Percentiles rank a stretch among this genome's conserved stretches.
phyloP scores from a whole-genome alignment of 2,113 vertebrate genomes.

The Ctenodactylus gundi region DNA sequence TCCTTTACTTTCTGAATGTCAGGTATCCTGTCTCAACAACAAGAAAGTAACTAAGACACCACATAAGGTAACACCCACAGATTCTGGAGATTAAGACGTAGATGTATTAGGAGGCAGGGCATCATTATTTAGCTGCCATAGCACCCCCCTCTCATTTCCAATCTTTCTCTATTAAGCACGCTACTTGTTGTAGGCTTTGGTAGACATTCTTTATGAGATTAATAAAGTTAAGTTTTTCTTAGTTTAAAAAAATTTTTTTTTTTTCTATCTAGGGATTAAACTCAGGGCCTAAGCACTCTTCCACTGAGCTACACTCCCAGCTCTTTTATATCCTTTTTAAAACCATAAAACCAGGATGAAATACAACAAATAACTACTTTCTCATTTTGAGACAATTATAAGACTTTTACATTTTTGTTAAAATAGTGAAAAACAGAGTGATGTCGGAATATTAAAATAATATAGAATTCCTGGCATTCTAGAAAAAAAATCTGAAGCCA shows the following conservation, averaged over 20 bases:
- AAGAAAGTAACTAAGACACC: too few species aligned
- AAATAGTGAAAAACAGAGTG: not conserved
- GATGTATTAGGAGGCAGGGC: not conserved
- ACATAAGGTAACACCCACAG: not conserved
- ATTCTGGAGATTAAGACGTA: not conserved
- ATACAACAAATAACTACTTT: not conserved
- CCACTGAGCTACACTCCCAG: not conserved
- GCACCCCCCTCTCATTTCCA: not conserved
- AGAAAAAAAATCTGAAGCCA: not conserved
- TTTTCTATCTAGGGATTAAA: too few species aligned
- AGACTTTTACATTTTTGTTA: constrained; percentile 14
- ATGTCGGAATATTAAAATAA: not conserved
- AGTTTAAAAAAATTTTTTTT: too few species aligned
- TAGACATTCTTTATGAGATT: not conserved
- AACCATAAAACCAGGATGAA: constrained; percentile 15
- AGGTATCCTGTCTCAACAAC: too few species aligned
- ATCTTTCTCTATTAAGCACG: not conserved
- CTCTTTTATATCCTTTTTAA: not conserved
- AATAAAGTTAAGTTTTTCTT: not conserved
- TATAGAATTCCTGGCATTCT: not conserved
- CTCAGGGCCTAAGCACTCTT: not conserved
- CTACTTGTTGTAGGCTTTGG: not conserved
- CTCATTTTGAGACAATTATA: not conserved
- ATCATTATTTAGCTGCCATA: not conserved
- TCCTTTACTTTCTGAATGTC: too few species aligned